Evolutionary conservation across 2,797 vertebrate genomes (phyloP), one percentile per base, ranked within the genome.

Genomic region (Leptatherina wallacei): DNA sequence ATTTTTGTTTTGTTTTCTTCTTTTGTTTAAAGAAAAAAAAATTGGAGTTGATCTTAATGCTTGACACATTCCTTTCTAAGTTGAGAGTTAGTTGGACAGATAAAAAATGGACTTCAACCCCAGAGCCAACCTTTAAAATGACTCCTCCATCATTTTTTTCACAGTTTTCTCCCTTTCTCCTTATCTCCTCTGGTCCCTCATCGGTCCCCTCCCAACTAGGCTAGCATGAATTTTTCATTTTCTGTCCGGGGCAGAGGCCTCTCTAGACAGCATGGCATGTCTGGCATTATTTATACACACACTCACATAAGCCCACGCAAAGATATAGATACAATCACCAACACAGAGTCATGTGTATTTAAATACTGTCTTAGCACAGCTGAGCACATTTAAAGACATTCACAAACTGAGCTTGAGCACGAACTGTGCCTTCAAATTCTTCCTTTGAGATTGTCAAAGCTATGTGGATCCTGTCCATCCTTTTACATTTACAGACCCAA

Each of bases 161-260:
- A 75, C 57, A 30, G 38, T 67, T 67, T 42, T 64, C 42, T 42
- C 57, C 30, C 35, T 59, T 33, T 36, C 56, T 73, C 71, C 29
- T 69, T 22, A 32, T 77, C 83, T 84, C 78, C 61, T 55, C 77
- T 71, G 85, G 85, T 83, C 81, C 54, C 83, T 69, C 73, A 62
- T 81, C 80, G 79, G 85, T 86, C 84, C 80, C 84, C 71, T 80
- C 81, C 83, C 88, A 90, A 85, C 87, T 88, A 86, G 82, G 83
- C 88, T 89, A 81, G 59, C 78, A 92, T 94, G 86, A 92, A 93
- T 92, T 89, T 93, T 93, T 93, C 87, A 94, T 91, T 82, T 58
- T 75, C 85, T 77, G 85, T 86, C 76, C 82, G 81, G 74, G 80
- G 83, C 61, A 71, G 77, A 55, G 77, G 85, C 72, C 80, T 77